Conservation (phyloP, 2,888 invertebrate species). For the Sceliomorpha sp. region DNA sequence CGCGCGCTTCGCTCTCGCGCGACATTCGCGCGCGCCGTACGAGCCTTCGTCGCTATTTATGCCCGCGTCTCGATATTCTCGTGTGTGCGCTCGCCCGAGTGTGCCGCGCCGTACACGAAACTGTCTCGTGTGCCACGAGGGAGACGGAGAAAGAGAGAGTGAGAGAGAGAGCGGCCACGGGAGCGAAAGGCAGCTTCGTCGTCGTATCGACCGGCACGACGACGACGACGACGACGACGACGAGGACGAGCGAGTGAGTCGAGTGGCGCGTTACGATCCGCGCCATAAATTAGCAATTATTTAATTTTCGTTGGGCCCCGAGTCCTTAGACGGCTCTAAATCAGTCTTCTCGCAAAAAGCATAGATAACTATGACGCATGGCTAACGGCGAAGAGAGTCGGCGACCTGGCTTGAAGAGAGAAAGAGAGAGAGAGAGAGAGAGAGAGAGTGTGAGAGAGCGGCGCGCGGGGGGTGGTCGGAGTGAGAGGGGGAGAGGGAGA, state of each 20-base stretch:
- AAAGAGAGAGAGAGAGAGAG: no score
- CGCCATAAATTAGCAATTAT: slow-evolving; percentile 81
- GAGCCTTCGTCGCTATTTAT: no score
- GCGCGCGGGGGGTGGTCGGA: slow-evolving; percentile 26
- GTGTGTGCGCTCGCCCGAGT: slow-evolving; percentile 9
- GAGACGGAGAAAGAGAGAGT: slow-evolving; percentile 46
- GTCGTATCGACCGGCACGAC: slow-evolving; percentile 59
- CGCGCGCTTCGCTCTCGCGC: slow-evolving; percentile 15
- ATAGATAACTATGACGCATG: slow-evolving; percentile 81
- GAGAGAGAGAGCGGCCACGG: no score
- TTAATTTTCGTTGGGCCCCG: slow-evolving; percentile 80
- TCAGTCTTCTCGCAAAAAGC: slow-evolving; percentile 80
- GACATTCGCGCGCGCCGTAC: slow-evolving; percentile 8
- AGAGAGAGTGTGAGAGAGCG: slow-evolving; percentile 59
- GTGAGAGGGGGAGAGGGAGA: slow-evolving; percentile 14
- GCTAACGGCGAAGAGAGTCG: slow-evolving; percentile 72
- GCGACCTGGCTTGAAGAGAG: no score
- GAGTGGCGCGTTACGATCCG: slow-evolving; percentile 72
- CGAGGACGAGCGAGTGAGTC: slow-evolving; percentile 38
- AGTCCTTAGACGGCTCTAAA: slow-evolving; percentile 81
- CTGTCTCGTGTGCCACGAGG: slow-evolving; percentile 35
- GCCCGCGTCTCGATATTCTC: slow-evolving; percentile 6
- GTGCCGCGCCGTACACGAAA: slow-evolving; percentile 43
- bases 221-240: slow-evolving; percentile 18
- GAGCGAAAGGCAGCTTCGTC: slow-evolving; percentile 49